phyloP scores from a whole-genome alignment of 2,113 vertebrate genomes.

The Odontophorus gujanensis region DNA sequence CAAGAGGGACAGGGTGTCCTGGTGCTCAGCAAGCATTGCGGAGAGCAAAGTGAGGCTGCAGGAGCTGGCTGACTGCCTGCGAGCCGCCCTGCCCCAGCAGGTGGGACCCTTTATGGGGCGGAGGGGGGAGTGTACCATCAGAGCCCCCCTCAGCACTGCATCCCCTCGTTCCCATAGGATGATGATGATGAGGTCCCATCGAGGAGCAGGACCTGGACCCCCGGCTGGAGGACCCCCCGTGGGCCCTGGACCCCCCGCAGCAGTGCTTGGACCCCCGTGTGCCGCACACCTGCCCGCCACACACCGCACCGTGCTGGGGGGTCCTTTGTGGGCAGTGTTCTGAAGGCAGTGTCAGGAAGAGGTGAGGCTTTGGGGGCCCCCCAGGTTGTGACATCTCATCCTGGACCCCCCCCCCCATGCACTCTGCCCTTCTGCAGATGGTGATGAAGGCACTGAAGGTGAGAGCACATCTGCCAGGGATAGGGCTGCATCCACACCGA shows the following conservation, averaged over 20 bases:
- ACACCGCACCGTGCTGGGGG: accelerated
- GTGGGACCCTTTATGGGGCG: not conserved
- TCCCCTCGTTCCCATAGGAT: constrained; percentile 34
- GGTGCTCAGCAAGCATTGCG: not conserved
- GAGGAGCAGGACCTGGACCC: not conserved
- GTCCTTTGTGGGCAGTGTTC: constrained; percentile 41
- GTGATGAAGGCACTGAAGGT: not conserved
- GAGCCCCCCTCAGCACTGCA: not conserved
- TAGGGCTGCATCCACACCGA: not conserved
- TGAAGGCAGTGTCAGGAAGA: constrained; percentile 15
- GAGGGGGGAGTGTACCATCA: accelerated
- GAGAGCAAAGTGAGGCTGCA: constrained; percentile 44
- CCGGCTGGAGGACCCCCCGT: not conserved
- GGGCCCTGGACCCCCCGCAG: not conserved
- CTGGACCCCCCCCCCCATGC: not conserved
- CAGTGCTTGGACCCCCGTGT: not conserved
- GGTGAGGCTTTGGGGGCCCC: constrained; percentile 51
- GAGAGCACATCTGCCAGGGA: constrained; percentile 45
- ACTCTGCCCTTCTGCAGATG: accelerated
- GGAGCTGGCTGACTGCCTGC: constrained; percentile 9
- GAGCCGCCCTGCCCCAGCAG: constrained; percentile 25
- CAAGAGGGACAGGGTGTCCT: constrained; percentile 57
- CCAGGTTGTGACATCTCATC: too few species aligned
- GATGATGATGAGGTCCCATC: not conserved
- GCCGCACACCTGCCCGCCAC: not conserved